phyloP scores from a whole-genome alignment of 2,113 vertebrate species.

The Rhinolophus ferrumequinum region DNA sequence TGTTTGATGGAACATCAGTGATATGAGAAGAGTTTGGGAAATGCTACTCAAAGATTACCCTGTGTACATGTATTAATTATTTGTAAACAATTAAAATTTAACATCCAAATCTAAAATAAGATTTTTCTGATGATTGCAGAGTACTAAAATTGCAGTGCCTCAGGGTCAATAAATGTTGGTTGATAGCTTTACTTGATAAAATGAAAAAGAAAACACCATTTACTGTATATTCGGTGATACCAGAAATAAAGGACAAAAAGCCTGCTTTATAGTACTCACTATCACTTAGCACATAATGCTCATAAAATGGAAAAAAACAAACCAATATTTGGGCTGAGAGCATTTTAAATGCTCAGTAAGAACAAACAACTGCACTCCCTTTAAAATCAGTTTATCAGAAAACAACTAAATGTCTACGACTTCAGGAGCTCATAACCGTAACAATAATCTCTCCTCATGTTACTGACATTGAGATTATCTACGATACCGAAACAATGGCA shows the following conservation, averaged over 20 bases:
- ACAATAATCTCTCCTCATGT: not conserved
- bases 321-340: not conserved
- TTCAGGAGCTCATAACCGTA: slow-evolving; percentile 28
- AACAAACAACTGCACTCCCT: not conserved
- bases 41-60: slow-evolving; percentile 7
- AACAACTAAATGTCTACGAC: not conserved
- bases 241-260: not conserved
- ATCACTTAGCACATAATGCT: not conserved
- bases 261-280: not conserved
- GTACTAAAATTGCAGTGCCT: not conserved
- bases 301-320: not conserved
- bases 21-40: slow-evolving; percentile 16
- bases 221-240: not conserved
- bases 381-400: slow-evolving; percentile 2
- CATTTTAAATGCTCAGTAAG: not conserved
- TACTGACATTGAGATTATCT: not conserved
- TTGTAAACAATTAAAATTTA: slow-evolving; percentile 15
- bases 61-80: not conserved
- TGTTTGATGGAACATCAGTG: not conserved
- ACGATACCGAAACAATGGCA: slow-evolving; percentile 10
- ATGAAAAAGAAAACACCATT: not conserved
- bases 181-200: not conserved
- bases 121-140: not conserved
- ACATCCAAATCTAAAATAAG: not conserved
- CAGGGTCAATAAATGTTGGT: not conserved